These are phyloP conservation scores for Ceyx cyanopectus DNA, from an alignment of 2,113 vertebrate genomes.

Conservation along the genomic window DNA sequence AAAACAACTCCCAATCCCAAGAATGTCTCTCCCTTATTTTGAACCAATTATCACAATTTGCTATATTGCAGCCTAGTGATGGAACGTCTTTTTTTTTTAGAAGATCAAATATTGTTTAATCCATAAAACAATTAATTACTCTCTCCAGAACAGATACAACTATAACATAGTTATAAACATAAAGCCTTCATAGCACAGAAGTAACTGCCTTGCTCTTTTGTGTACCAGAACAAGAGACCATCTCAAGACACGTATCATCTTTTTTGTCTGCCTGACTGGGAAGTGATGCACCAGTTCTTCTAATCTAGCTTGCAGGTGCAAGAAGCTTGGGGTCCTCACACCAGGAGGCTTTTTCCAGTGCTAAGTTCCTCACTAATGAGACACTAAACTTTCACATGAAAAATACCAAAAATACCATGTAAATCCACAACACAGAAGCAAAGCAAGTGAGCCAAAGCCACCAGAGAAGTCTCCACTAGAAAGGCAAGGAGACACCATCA, in stretches of 20 bases:
- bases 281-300: not conserved
- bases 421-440: not conserved
- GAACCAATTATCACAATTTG: not conserved
- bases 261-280: not conserved
- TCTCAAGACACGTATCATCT: not conserved
- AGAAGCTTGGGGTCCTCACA: not conserved
- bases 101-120: not conserved
- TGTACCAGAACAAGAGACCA: conserved; percentile 20
- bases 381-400: not conserved
- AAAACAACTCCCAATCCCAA: not conserved
- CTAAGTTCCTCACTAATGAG: not conserved
- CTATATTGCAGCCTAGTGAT: not conserved
- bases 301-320: not conserved
- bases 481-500: not conserved
- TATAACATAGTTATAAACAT: no score
- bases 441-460: not conserved
- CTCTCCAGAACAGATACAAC: not conserved
- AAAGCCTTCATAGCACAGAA: not conserved
- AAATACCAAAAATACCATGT: not conserved
- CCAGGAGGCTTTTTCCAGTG: not conserved
- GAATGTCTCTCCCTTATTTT: not conserved
- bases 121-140: conserved; percentile 27
- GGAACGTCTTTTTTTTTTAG: not conserved
- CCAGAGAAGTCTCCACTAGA: not conserved
- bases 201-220: not conserved